Evolutionary conservation across 1,140 invertebrate genomes (phyloP), one percentile per base, ranked within the genome.

Genomic region (Spodoptera litura): DNA sequence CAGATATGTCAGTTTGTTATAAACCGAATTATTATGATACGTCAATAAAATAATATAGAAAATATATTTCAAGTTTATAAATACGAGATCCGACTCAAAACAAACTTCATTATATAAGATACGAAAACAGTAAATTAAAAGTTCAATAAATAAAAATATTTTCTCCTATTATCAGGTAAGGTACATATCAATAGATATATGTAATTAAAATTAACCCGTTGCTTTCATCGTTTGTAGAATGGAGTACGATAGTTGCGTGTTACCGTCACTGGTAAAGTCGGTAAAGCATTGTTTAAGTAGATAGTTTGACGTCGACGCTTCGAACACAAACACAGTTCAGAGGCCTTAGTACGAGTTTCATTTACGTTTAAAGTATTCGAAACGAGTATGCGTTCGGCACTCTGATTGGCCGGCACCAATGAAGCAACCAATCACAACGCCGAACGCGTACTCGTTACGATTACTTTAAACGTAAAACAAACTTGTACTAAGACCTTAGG

Each of bases 21-120:
- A 81, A 80, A 83, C 77, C 62, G 78, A 82, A 82, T 83, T 83
- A 82, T 83, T 82, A 85, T 83, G 72, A 79, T 83, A 85, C 59
- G n/a, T 77, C 73, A 62, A 82, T 72, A 82, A 78, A 72, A 61
- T 20, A 38, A 70, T 73, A 78, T 78, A 62, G 70, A 70, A 68
- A 77, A 80, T 75, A 71, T 73, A 75, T 64, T 68, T 56, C 27
- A 62, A 70, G 31, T 80, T 83, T 79, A 80, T 52, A 81, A 81
- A 79, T 80, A 83, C 81, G 86, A 87, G 86, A 87, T 87, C 86
- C 75, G 64, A 76, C 61, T 76, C 25, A 71, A 80, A 84, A 68
- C 62, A 59, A 55, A 68, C 27, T 61, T 58, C 27, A 58, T 10
- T 52, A 27, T 72, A 52, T 35, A 62, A 53, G 27, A 55, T 71